These are phyloP conservation scores for Aptenodytes forsteri DNA, from an alignment of 2,113 vertebrate species.

Conservation along the genomic window DNA sequence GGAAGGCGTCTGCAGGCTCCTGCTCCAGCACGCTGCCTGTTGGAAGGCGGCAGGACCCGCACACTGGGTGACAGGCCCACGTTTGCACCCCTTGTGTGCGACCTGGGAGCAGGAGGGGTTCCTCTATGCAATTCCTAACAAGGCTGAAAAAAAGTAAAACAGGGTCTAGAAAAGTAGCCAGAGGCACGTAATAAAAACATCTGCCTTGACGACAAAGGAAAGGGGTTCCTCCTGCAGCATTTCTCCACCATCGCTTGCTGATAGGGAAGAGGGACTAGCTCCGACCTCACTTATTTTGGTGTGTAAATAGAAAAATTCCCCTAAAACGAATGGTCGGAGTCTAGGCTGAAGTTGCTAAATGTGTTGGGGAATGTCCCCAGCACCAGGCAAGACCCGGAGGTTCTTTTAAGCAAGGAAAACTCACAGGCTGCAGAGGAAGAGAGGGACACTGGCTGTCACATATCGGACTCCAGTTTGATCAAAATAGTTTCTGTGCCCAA, in stretches of 20 bases:
- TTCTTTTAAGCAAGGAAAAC: neutral
- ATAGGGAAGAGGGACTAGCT: neutral
- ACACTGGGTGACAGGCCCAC: accelerated
- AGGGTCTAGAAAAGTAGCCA: neutral
- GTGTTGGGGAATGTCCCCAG: neutral
- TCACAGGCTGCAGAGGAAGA: neutral
- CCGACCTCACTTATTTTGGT: neutral
- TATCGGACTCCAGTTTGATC: neutral
- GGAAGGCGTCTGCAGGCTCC: neutral
- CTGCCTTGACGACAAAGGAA: neutral
- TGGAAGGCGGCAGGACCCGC: accelerated
- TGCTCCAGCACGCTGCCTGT: accelerated
- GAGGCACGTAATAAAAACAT: neutral
- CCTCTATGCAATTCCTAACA: neutral
- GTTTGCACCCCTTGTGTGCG: neutral
- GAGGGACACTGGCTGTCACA: neutral
- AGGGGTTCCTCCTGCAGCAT: neutral
- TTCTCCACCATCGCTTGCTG: neutral
- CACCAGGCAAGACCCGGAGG: neutral
- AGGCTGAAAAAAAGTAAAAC: neutral
- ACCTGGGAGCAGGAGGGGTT: neutral
- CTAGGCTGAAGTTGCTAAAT: neutral
- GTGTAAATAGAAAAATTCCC: neutral
- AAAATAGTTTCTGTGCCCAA: neutral
- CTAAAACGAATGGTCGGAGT: neutral